Evolutionary conservation across 2,113 vertebrate genomes (phyloP).

Genomic region (Microtus ochrogaster): DNA sequence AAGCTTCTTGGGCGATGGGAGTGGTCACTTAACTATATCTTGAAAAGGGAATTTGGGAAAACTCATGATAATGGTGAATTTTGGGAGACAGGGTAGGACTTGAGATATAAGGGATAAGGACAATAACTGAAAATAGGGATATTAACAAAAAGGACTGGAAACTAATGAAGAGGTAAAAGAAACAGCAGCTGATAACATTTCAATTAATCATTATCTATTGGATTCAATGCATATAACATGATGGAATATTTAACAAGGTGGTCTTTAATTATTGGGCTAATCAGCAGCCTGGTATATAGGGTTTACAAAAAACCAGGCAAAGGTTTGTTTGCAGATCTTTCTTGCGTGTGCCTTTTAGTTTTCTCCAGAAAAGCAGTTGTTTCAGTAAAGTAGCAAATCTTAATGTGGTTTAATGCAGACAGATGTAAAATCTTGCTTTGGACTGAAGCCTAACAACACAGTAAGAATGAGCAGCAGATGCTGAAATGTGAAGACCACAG

Average conservation of each 20-base stretch:
- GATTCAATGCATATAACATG: background rate
- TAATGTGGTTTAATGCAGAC: background rate
- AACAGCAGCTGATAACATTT: background rate
- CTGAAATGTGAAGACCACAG: background rate
- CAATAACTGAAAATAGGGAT: background rate
- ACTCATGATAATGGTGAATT: background rate
- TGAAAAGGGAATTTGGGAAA: background rate
- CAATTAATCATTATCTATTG: background rate
- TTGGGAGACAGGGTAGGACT: background rate
- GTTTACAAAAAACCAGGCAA: background rate
- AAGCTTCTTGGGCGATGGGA: background rate
- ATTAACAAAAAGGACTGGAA: background rate
- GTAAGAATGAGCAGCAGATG: background rate
- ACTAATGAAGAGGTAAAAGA: background rate
- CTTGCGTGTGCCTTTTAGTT: background rate
- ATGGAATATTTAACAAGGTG: background rate
- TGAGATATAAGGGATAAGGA: background rate
- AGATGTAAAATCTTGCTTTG: constrained; percentile 24
- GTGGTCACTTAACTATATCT: background rate
- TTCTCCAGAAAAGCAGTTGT: background rate
- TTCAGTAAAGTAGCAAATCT: background rate
- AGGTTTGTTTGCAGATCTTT: background rate
- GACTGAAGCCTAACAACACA: background rate
- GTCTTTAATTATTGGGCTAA: background rate
- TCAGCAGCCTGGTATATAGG: background rate